These are phyloP conservation scores for Drosophila asahinai DNA, from an alignment of 1,140 invertebrate genomes.

Conservation along the genomic window DNA sequence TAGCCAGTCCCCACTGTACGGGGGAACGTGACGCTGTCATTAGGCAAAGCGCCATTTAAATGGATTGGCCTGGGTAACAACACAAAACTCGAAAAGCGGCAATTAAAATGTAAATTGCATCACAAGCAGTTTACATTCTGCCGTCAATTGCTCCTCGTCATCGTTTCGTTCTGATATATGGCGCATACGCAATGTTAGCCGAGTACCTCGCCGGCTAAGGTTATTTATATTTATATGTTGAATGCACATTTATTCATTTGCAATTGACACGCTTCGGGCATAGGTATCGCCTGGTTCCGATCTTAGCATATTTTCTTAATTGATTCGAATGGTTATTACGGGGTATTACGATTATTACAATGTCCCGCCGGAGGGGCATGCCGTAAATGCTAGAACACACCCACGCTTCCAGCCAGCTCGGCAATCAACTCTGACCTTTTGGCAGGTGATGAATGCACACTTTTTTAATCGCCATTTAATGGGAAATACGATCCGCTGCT, in stretches of 20 bases:
- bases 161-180: slow-evolving; percentile 66
- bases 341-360: slow-evolving; percentile 40
- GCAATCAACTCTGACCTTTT: slow-evolving; percentile 46
- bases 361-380: slow-evolving; percentile 13
- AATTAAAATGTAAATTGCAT: slow-evolving; percentile 82
- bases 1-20: slow-evolving; percentile 38
- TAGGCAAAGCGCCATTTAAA: slow-evolving; percentile 72
- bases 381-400: slow-evolving; percentile 32
- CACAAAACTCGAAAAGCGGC: slow-evolving; percentile 60
- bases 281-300: slow-evolving; percentile 6
- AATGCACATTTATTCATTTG: slow-evolving; percentile 42
- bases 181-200: slow-evolving; percentile 71
- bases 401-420: slow-evolving; percentile 11
- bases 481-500: slow-evolving; percentile 31
- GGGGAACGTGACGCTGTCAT: slow-evolving; percentile 74
- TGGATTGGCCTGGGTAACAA: slow-evolving; percentile 46
- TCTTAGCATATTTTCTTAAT: slow-evolving; percentile 67
- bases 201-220: slow-evolving; percentile 42
- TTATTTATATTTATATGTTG: slow-evolving; percentile 54
- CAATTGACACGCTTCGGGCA: slow-evolving; percentile 61
- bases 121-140: slow-evolving; percentile 69
- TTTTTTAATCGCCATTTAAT: slow-evolving; percentile 15
- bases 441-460: slow-evolving; percentile 31
- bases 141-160: slow-evolving; percentile 49
- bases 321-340: slow-evolving; percentile 59